Conservation (phyloP, 2,797 vertebrate species). For the Tolypeutes matacus region DNA sequence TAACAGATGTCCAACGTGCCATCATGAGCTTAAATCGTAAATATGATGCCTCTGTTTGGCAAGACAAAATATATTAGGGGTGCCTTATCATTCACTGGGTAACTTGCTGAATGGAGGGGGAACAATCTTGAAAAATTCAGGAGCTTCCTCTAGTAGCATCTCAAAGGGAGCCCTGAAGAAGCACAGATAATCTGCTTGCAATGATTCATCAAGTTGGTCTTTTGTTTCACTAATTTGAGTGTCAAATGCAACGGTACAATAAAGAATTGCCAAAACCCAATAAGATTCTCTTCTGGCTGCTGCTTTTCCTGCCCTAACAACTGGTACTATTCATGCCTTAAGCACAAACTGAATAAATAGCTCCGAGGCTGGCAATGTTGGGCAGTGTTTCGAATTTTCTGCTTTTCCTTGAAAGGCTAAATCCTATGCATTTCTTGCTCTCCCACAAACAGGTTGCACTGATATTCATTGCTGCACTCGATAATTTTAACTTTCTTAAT, state of each 20-base stretch:
- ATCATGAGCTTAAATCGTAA: slow-evolving; percentile 86
- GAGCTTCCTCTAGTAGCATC: slow-evolving; percentile 79
- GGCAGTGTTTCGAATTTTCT: slow-evolving; percentile 57
- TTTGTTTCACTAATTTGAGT: slow-evolving; percentile 89
- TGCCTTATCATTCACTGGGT: slow-evolving; percentile 81
- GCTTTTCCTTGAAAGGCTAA: slow-evolving; percentile 76
- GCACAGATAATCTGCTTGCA: slow-evolving; percentile 87
- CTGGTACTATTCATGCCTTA: slow-evolving; percentile 80
- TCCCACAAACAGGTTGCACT: neutral
- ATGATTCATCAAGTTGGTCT: slow-evolving; percentile 87
- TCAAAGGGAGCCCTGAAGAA: slow-evolving; percentile 83
- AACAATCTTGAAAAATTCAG: slow-evolving; percentile 83
- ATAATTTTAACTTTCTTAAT: slow-evolving; percentile 78
- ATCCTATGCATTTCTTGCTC: neutral
- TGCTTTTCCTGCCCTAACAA: slow-evolving; percentile 84
- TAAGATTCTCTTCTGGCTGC: slow-evolving; percentile 84
- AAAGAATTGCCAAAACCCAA: slow-evolving; percentile 85
- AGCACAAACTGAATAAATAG: slow-evolving; percentile 81
- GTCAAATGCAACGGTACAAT: slow-evolving; percentile 87
- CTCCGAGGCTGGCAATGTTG: slow-evolving; percentile 67
- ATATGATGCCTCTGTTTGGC: slow-evolving; percentile 83
- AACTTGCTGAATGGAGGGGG: slow-evolving; percentile 81
- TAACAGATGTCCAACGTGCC: slow-evolving; percentile 87
- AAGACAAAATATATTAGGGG: slow-evolving; percentile 81
- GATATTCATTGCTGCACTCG: slow-evolving; percentile 38